Base-by-base conservation (phyloP, 2,888 invertebrate genomes). In the Falcaria lacertinaria region DNA sequence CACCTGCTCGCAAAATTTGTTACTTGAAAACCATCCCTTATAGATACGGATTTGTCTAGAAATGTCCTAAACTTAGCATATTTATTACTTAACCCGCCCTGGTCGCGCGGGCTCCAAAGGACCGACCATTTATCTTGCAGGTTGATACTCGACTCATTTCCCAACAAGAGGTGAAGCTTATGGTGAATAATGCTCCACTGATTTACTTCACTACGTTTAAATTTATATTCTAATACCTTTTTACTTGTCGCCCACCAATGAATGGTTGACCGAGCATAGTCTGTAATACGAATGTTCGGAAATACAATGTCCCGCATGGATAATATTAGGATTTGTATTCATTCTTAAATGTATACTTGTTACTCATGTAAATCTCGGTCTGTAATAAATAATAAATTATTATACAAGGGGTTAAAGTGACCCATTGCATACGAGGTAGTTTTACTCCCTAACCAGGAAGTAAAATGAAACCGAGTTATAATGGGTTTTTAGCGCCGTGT, bases 1-100 rank as follows among this genome's bases (percentile, higher is more conserved):
- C 83, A 82, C 83, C 82, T 83, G 82, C 57, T 64, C 55, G 38
- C 66, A 46, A 60, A 73, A 75, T 77, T 73, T 75, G 79, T 67
- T 69, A 65, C 59, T 68, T 53, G 61, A 69, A 69, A 71, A 66
- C 68, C 70, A 69, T 72, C 74, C 72, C 68, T 73, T 72, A 72
- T 74, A 74, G 74, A 72, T 70, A 71, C 69, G 74, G 72, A 77
- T 80, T 80, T 74, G 74, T 80, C 78, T 77, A 69, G 74, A 75
- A 74, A 74, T 75, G 69, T 71, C 61, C 67, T 73, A 74, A 82
- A 85, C 73, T 83, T 80, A 78, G 79, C 81, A 80, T 80, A 81
- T 80, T 83, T 80, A 83, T 81, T 71, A 69, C 69, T 69, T 65
- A 80, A 80, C 75, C 76, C 64, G 50, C 55, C 50, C 57, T 52